Conservation (phyloP, 2,888 invertebrate species). For the Himalopsyche kuldschensis region DNA sequence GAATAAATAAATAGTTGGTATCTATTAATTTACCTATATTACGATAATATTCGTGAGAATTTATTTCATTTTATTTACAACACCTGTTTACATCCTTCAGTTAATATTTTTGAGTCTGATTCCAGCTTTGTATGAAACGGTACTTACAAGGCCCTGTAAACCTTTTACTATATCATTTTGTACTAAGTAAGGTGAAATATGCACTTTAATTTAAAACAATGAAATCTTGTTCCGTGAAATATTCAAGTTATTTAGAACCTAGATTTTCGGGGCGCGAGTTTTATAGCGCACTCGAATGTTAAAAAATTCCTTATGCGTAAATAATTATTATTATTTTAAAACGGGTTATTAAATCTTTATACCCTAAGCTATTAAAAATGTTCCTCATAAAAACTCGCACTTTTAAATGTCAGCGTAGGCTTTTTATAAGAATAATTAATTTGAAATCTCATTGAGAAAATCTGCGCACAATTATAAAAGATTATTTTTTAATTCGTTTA, state of each 20-base stretch:
- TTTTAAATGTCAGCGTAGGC: background rate
- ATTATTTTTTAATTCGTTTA: no score
- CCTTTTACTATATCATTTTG: slow-evolving; percentile 1
- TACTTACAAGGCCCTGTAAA: background rate
- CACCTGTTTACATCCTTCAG: background rate
- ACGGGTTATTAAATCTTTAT: background rate
- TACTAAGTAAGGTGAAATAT: background rate
- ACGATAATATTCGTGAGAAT: no score
- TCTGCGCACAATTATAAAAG: no score
- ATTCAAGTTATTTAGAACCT: background rate
- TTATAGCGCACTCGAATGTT: background rate
- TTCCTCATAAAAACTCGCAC: background rate
- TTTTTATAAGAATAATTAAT: background rate
- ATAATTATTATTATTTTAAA: background rate
- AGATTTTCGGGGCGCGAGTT: background rate
- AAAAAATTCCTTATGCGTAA: background rate
- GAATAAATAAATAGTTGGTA: no score
- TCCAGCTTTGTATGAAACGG: background rate
- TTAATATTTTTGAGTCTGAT: background rate
- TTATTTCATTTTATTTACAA: background rate
- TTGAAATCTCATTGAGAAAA: no score
- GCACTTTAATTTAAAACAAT: background rate
- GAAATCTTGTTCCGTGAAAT: background rate
- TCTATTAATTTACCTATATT: no score
- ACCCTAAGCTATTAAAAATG: background rate